phyloP scores from a whole-genome alignment of 1,140 invertebrate genomes.

The Calephelis virginiensis region DNA sequence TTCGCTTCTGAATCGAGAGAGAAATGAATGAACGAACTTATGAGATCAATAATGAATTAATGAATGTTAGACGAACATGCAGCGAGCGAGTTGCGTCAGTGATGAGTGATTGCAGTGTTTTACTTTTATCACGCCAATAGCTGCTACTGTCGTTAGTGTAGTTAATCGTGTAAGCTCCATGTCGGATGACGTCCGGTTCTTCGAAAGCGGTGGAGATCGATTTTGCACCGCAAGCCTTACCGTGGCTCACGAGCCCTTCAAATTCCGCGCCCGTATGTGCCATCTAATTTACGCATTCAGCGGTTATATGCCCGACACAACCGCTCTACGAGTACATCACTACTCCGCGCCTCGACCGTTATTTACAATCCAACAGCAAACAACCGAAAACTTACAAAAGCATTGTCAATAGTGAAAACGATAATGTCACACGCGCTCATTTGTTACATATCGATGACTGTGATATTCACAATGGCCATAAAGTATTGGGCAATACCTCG shows the following conservation, averaged over 20 bases:
- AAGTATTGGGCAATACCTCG: slow-evolving; percentile 89
- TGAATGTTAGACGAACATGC: slow-evolving; percentile 58
- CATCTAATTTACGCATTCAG: slow-evolving; percentile 36
- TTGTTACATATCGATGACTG: slow-evolving; percentile 77
- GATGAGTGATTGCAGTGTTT: slow-evolving; percentile 60
- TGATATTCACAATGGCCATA: slow-evolving; percentile 79
- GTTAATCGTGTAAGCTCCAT: slow-evolving; percentile 74
- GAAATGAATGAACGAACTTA: slow-evolving; percentile 28
- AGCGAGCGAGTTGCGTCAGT: slow-evolving; percentile 44
- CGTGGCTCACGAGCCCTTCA: slow-evolving; percentile 37
- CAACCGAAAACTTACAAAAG: slow-evolving; percentile 76
- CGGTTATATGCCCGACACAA: slow-evolving; percentile 36
- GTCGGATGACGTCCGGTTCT: slow-evolving; percentile 49
- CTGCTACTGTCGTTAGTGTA: slow-evolving; percentile 72
- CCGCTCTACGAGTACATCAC: slow-evolving; percentile 63
- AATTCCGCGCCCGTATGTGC: slow-evolving; percentile 42
- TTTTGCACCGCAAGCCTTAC: slow-evolving; percentile 71
- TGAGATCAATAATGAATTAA: slow-evolving; percentile 35
- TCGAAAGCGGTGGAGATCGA: slow-evolving; percentile 58
- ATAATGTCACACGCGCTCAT: slow-evolving; percentile 74
- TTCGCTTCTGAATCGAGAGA: neutral
- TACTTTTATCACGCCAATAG: slow-evolving; percentile 55
- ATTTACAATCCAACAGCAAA: slow-evolving; percentile 79
- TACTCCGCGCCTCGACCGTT: slow-evolving; percentile 66
- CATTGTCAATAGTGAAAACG: slow-evolving; percentile 76